Evolutionary conservation across 2,113 vertebrate species (phyloP), one percentile per base, ranked within the genome.

Genomic region (Ceratotherium simum): DNA sequence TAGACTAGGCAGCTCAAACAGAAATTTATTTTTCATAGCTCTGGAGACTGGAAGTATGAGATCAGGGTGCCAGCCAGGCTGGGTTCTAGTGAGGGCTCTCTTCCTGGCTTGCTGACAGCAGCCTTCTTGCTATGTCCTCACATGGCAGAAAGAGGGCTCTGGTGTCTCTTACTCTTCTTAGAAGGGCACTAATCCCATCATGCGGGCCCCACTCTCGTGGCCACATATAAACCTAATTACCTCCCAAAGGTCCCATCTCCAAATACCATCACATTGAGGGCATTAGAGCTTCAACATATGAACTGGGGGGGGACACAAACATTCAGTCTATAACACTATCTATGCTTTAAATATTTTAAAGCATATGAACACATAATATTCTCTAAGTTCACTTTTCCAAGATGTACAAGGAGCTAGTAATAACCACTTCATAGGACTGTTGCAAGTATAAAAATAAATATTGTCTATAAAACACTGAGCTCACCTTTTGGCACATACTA

Each of bases 11-110:
- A 46, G 79, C 23, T 85, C 72, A 56, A 92, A 82, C 39, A 93
- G n/a, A 36, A 46, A 91, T 80, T 83, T 79, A 84, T 46, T 90
- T 76, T 80, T 96, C 54, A 56, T 29, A 94, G n/a, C 84, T 78
- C 80, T 85, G 12, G 46, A 85, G 39, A n/a, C 64, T 90, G 20
- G 54, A 83, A 67, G 36, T 64, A 67, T 17, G 62, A 54, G 64
- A 86, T 64, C 54, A 56, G 82, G 29, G 82, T 60, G 51, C 31
- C 65, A 92, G 75, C 29, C 31, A 62, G 29, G 17, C 9, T 48
- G 27, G 31, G 36, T 95, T 84, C 48, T 84, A 86, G 54, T 56
- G 58, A 75, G 31, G 46, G 20, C 25, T 89, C 93, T 82, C 79
- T 90, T 82, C 20, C 46, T 56, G 29, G 46, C 56, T 73, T 56